Percentiles rank a stretch among this genome's conserved stretches.
Evolutionary conservation across 2,888 invertebrate genomes (phyloP).

Genomic region (Orthosia gracilis): DNA sequence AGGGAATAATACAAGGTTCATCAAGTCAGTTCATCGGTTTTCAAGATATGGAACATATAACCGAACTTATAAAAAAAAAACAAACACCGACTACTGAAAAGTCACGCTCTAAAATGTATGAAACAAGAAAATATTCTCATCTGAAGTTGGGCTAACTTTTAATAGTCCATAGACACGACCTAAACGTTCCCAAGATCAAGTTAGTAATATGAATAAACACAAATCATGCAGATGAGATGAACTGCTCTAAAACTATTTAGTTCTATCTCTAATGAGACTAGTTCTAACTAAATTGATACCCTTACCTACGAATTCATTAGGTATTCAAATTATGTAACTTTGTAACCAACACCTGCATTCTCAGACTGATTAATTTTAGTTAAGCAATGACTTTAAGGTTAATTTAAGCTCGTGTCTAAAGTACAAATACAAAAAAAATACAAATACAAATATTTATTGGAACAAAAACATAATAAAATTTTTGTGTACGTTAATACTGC

Average conservation of each 20-base stretch:
- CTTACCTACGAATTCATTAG: slow-evolving; percentile 12
- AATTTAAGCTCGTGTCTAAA: background rate
- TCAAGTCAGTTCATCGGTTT: no score
- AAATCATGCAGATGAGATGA: slow-evolving; percentile 25
- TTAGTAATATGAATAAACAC: slow-evolving; percentile 23
- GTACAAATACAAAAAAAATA: no score
- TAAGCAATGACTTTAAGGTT: background rate
- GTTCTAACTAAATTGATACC: slow-evolving; percentile 20
- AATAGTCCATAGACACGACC: background rate
- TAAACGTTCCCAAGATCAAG: background rate
- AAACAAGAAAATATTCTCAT: no score
- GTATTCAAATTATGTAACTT: slow-evolving; percentile 23
- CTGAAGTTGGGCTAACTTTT: background rate
- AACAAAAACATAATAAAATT: no score
- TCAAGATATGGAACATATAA: no score
- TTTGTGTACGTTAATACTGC: no score
- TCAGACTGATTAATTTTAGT: slow-evolving; percentile 5
- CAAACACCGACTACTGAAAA: no score
- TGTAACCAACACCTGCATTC: slow-evolving; percentile 11
- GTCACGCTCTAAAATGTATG: no score
- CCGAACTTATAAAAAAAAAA: no score
- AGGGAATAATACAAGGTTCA: no score
- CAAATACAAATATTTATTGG: no score
- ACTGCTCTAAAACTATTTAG: slow-evolving; percentile 16
- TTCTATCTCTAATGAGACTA: slow-evolving; percentile 15